Conservation (phyloP, 2,113 vertebrate species). For the Xiphophorus hellerii region DNA sequence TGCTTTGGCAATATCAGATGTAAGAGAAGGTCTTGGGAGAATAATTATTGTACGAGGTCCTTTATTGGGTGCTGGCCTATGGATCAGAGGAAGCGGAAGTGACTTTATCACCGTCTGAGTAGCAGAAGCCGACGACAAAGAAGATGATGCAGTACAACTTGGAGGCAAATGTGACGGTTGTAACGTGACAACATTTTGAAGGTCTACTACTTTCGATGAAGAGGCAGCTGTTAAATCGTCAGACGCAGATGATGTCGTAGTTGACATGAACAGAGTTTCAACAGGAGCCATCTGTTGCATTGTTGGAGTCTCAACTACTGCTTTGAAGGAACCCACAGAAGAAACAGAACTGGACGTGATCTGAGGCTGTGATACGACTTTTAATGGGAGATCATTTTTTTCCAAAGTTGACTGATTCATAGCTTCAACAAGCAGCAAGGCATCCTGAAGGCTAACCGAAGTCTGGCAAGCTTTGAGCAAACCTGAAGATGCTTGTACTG, state of each 20-base stretch:
- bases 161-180: background rate
- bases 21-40: constrained; percentile 10
- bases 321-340: background rate
- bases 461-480: constrained; percentile 3
- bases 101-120: constrained; percentile 4
- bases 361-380: background rate
- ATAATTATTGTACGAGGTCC: constrained; percentile 25
- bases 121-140: constrained; percentile 1
- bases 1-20: background rate
- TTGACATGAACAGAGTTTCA: background rate
- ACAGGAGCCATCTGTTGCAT: background rate
- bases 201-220: background rate
- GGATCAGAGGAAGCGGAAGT: background rate
- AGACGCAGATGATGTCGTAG: background rate
- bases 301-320: background rate
- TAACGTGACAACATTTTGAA: background rate
- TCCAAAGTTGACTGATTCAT: constrained; percentile 50
- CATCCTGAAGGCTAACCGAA: constrained; percentile 63
- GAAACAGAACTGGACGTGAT: background rate
- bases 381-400: background rate
- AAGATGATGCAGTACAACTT: background rate
- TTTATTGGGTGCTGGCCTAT: fast-evolving
- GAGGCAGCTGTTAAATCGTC: background rate
- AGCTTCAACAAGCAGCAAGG: constrained; percentile 66
- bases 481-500: background rate